Base-by-base conservation (phyloP, 1,140 invertebrate genomes). In the Atta texana region DNA sequence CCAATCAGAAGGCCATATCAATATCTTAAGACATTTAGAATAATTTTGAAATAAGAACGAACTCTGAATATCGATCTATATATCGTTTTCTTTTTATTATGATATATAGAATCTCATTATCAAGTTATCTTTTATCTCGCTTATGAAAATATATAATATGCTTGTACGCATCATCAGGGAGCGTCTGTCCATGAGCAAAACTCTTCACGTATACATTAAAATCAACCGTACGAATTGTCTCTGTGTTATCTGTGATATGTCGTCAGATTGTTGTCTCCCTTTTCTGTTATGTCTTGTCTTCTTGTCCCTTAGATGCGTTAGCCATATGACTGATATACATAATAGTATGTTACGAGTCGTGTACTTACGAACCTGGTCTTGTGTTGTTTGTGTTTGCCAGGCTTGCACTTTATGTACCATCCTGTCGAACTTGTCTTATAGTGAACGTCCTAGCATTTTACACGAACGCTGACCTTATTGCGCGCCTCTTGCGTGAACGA, bases 211-310 rank as follows among this genome's bases (percentile, higher is more conserved):
- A 75, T 66, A 89, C 81, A 72, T 81, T 88, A 85, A 90, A 90
- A 72, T 89, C 75, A 88, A 78, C 80, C 89, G 76, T 90, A 90
- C 89, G 87, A 90, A 91, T 85, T 89, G 88, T 91, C 80, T 89
- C 75, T 91, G 87, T 93, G 91, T 93, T 93, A 94, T 93, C 90
- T 94, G 94, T 94, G 93, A 93, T 93, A 94, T 94, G 93, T 94
- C 92, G 92, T 94, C 93, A 93, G 91, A 93, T 93, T 92, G 92
- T 94, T 93, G 91, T 93, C 90, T 76, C 57, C 31, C 86, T 75
- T 81, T 91, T 94, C 89, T 94, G 91, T 94, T 93, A 91, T 94
- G 92, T 94, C 91, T 93, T 94, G 92, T 94, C 93, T 93, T 93
- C 90, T 94, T 93, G 92, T 92, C 92, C 91, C 71, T 90, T 94